Evolutionary conservation across 2,113 vertebrate genomes (phyloP).

Genomic region (Ochotona princeps): DNA sequence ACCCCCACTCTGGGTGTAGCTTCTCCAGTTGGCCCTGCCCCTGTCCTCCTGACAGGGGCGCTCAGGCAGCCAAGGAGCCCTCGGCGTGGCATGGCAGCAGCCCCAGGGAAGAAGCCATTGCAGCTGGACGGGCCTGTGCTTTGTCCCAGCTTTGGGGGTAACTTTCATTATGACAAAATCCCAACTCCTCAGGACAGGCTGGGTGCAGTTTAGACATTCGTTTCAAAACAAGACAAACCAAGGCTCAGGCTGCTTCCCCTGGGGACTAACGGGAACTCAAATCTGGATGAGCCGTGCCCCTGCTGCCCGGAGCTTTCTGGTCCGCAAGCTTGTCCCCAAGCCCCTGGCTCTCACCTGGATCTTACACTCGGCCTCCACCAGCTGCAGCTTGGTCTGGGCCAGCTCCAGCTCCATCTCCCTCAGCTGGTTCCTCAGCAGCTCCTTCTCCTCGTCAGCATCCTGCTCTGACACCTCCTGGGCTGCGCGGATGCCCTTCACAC

Average conservation of each 20-base stretch:
- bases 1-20: no score
- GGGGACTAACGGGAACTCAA: no score
- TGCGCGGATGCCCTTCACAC: slow-evolving; percentile 85
- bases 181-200: not conserved
- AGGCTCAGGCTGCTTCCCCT: no score
- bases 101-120: no score
- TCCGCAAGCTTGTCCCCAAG: fast-evolving
- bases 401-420: slow-evolving; percentile 98
- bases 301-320: not conserved
- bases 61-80: no score
- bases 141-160: not conserved
- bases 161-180: not conserved
- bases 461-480: slow-evolving; percentile 88
- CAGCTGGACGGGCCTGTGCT: not conserved
- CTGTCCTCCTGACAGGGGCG: no score
- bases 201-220: not conserved
- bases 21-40: no score
- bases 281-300: no score
- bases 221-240: no score
- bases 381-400: slow-evolving; percentile 98
- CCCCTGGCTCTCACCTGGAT: slow-evolving; percentile 91
- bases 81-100: no score
- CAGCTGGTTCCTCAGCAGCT: slow-evolving; percentile 95
- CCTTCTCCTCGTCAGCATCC: slow-evolving; percentile 96
- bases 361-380: slow-evolving; percentile 99